Evolutionary conservation across 2,888 invertebrate species (phyloP).

Genomic region (Drosophila subquinaria): DNA sequence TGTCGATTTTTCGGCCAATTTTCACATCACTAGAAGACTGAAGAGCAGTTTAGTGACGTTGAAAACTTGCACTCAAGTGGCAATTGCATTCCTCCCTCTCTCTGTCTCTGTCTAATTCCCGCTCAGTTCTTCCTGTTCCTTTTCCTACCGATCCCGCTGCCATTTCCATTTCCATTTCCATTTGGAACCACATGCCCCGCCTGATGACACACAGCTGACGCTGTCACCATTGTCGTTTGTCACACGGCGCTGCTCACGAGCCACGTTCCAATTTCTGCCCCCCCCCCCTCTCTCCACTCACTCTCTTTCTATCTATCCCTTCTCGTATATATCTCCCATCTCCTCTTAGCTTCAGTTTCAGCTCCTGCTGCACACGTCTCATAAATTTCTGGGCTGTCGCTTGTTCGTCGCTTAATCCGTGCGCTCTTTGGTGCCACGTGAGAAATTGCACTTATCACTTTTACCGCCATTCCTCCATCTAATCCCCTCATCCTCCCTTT

Average conservation of each 20-base stretch:
- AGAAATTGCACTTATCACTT: slow-evolving; percentile 78
- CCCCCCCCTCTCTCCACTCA: not conserved
- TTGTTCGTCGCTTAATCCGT: slow-evolving; percentile 68
- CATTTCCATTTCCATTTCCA: slow-evolving; percentile 24
- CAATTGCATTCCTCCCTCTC: slow-evolving; percentile 42
- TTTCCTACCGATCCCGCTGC: not conserved
- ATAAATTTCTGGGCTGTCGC: slow-evolving; percentile 72
- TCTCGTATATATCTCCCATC: not conserved
- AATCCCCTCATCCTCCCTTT: too few relatives aligned
- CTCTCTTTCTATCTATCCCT: not conserved
- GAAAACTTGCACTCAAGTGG: slow-evolving; percentile 55
- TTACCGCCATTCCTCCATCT: slow-evolving; percentile 1
- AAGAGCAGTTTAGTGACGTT: slow-evolving; percentile 34
- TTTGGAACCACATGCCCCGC: slow-evolving; percentile 41
- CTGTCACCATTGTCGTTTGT: slow-evolving; percentile 69
- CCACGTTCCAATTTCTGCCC: slow-evolving; percentile 11
- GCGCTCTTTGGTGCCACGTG: slow-evolving; percentile 69
- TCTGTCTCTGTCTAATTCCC: too few relatives aligned
- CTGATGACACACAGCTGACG: slow-evolving; percentile 62
- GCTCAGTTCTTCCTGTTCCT: not conserved
- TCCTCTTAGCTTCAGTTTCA: slow-evolving; percentile 19
- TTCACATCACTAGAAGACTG: not conserved
- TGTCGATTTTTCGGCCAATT: too few relatives aligned
- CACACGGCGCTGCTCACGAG: slow-evolving; percentile 51
- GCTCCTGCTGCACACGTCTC: slow-evolving; percentile 63